Percentiles rank a stretch among this genome's conserved stretches.
Conservation (phyloP, 2,797 vertebrate genomes). For the Anguilla pacifica region DNA sequence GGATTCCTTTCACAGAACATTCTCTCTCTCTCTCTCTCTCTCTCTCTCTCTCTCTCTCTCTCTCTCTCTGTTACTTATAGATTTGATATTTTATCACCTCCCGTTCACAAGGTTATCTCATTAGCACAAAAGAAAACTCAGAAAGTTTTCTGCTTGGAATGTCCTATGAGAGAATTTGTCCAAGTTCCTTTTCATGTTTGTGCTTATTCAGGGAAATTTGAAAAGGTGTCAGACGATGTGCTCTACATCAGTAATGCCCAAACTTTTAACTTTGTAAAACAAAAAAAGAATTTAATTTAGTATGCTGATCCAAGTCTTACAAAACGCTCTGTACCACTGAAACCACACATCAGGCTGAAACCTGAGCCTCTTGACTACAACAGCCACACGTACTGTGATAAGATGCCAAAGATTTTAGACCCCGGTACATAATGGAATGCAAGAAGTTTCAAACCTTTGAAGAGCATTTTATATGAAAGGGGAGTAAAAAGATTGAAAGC, state of each 20-base stretch:
- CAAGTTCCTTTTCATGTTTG: not conserved
- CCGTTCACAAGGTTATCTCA: conserved; percentile 1
- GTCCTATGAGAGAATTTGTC: not conserved
- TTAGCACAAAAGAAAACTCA: not conserved
- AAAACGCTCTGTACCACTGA: not conserved
- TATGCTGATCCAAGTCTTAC: not conserved
- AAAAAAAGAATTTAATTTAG: not conserved
- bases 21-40: too few relatives aligned
- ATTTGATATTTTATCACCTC: not conserved
- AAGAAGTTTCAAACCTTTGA: not conserved
- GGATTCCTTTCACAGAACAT: not conserved
- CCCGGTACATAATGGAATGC: not conserved
- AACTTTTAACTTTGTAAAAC: not conserved
- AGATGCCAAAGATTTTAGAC: not conserved
- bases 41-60: not conserved
- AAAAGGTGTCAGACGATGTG: not conserved
- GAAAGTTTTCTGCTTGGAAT: not conserved
- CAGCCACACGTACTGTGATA: not conserved
- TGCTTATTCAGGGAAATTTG: conserved; percentile 1
- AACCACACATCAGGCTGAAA: not conserved
- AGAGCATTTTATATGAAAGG: not conserved
- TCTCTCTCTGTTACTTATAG: not conserved
- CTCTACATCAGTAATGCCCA: not conserved
- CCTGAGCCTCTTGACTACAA: not conserved
- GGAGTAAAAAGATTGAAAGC: not conserved